phyloP scores from a whole-genome alignment of 2,113 vertebrate genomes.

The Phaethornis superciliosus region DNA sequence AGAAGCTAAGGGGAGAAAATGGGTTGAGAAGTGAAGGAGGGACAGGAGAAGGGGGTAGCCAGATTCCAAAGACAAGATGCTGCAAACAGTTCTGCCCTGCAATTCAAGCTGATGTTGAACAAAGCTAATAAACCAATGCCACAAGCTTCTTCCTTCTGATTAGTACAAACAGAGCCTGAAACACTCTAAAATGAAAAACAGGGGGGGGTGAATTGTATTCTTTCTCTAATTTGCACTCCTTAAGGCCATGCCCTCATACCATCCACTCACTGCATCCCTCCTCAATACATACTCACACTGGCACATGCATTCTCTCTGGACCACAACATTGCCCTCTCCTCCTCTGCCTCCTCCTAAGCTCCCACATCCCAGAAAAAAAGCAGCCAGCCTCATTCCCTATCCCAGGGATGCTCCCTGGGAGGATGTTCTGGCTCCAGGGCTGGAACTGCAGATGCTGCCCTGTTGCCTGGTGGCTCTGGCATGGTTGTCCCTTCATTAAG shows the following conservation, averaged over 20 bases:
- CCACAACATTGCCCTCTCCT: background rate
- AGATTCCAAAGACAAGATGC: background rate
- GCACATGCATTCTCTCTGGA: background rate
- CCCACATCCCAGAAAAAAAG: background rate
- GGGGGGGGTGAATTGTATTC: background rate
- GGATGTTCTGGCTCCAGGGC: background rate
- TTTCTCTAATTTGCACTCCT: background rate
- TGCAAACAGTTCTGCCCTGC: background rate
- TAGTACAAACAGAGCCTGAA: background rate
- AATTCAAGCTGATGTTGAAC: background rate
- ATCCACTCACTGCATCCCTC: background rate
- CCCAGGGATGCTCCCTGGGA: background rate
- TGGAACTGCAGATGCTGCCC: background rate
- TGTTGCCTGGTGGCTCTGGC: background rate
- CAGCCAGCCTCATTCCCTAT: background rate
- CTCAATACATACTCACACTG: background rate
- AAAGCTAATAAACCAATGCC: background rate
- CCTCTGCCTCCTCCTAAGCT: background rate
- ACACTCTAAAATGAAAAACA: background rate
- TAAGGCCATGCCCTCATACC: background rate
- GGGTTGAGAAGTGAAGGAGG: background rate
- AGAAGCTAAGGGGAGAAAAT: background rate
- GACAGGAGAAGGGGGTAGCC: background rate
- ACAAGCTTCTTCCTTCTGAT: background rate
- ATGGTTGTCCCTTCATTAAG: background rate